Conservation (phyloP, 1,140 invertebrate genomes). For the Neomicropteryx cornuta region DNA sequence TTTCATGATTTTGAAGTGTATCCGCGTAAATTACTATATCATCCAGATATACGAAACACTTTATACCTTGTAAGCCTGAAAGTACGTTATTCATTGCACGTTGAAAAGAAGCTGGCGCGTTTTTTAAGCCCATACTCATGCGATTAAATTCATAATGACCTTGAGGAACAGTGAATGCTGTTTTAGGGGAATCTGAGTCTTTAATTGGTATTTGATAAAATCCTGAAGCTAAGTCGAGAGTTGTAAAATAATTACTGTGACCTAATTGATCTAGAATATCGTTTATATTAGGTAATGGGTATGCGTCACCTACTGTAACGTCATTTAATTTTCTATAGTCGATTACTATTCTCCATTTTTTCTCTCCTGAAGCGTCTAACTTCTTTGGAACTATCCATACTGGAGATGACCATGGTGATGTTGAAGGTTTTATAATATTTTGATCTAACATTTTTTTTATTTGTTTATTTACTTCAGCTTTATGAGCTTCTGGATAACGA, state of each 20-base stretch:
- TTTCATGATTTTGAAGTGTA: too few species aligned
- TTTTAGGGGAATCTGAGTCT: conserved; percentile 11
- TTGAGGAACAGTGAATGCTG: conserved; percentile 13
- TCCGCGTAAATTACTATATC: conserved; percentile 16
- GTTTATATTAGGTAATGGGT: conserved; percentile 39
- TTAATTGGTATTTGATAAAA: conserved; percentile 23
- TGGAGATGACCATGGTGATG: conserved; percentile 22
- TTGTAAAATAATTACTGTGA: conserved; percentile 20
- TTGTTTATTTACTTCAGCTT: conserved; percentile 27
- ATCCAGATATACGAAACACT: conserved; percentile 11
- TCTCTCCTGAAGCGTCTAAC: conserved; percentile 22
- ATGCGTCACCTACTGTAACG: conserved; percentile 28
- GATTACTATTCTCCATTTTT: conserved; percentile 27
- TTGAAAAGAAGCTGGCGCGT: conserved; percentile 24
- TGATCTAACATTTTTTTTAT: conserved; percentile 28
- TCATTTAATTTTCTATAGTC: conserved; percentile 28
- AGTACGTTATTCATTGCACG: conserved; percentile 25
- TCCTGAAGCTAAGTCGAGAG: conserved; percentile 20
- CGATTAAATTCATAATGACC: conserved; percentile 14
- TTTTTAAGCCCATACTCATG: conserved; percentile 26
- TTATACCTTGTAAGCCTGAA: conserved; percentile 12
- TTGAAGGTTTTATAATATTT: conserved; percentile 24
- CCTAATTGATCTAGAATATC: conserved; percentile 22
- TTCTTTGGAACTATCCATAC: conserved; percentile 31
- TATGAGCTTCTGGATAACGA: conserved; percentile 22